These are phyloP conservation scores for Rhinichthys osculus DNA, from an alignment of 2,797 vertebrate species.

Conservation along the genomic window DNA sequence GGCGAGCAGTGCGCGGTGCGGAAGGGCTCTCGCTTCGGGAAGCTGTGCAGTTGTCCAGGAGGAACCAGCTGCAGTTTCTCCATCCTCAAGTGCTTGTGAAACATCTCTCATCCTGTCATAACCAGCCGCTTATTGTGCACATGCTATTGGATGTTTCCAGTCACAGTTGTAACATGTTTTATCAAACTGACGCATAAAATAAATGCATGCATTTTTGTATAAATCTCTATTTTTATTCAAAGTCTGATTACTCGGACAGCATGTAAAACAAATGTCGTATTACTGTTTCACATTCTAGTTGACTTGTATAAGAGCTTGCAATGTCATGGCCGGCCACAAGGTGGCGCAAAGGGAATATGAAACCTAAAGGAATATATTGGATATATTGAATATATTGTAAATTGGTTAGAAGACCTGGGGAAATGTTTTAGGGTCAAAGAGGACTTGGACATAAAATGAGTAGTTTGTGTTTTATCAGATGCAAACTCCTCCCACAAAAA, in stretches of 20 bases:
- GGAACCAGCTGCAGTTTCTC: conserved; percentile 75
- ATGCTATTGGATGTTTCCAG: background rate
- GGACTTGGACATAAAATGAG: background rate
- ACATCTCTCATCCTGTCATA: conserved; percentile 34
- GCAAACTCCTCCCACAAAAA: background rate
- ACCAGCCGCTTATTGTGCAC: background rate
- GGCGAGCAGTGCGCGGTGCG: conserved; percentile 78
- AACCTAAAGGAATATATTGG: no score
- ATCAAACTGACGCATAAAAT: conserved; percentile 26
- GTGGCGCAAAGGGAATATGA: background rate
- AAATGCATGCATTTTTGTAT: conserved; percentile 60
- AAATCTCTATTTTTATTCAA: conserved; percentile 30
- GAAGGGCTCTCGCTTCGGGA: conserved; percentile 79
- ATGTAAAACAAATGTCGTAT: background rate
- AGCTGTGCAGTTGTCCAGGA: conserved; percentile 78
- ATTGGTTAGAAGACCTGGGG: background rate
- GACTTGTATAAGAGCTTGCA: background rate
- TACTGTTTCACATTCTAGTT: background rate
- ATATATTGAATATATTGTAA: background rate
- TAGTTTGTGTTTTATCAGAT: background rate
- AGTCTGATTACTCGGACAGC: background rate
- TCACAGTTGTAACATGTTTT: conserved; percentile 31
- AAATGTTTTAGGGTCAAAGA: background rate
- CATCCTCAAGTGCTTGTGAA: conserved; percentile 75
- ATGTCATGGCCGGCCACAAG: background rate